A percentile compares a stretch with the other conserved stretches of the same genome.
phyloP scores from a whole-genome alignment of 2,113 vertebrate genomes.

The Peromyscus maniculatus region DNA sequence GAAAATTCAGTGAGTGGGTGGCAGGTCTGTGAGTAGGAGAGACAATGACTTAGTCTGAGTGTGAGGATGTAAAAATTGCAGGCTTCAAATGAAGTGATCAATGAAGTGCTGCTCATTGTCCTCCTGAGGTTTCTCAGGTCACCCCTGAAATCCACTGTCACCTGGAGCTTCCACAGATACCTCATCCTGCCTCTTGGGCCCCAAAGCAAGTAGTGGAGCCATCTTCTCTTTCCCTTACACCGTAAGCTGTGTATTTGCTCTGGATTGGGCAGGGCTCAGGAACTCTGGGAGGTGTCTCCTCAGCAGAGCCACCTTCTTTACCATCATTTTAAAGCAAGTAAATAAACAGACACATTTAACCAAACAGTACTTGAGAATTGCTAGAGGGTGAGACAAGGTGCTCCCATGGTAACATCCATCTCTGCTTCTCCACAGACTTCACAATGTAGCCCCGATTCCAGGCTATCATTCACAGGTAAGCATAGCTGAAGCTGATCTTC shows the following conservation, averaged over 20 bases:
- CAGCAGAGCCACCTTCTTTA: too few relatives aligned
- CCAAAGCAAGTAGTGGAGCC: background rate
- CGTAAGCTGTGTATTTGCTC: background rate
- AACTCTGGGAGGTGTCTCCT: accelerated
- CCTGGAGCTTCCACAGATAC: background rate
- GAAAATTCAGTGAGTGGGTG: background rate
- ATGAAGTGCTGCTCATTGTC: background rate
- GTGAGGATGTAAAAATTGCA: background rate
- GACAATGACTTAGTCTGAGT: background rate
- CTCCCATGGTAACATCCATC: background rate
- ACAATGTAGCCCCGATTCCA: conserved; percentile 66
- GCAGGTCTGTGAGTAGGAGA: background rate
- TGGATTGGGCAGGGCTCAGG: background rate
- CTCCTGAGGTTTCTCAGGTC: background rate
- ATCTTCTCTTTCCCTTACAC: background rate
- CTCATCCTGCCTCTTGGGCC: background rate
- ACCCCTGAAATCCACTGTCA: background rate
- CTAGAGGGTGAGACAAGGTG: background rate
- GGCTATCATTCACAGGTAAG: conserved; percentile 67
- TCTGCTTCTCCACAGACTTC: conserved; percentile 67
- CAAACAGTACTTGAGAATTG: background rate
- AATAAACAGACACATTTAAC: background rate
- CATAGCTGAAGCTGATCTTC: accelerated
- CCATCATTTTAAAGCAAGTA: background rate
- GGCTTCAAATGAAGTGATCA: background rate